Evolutionary conservation across 1,140 invertebrate genomes (phyloP), one percentile per base, ranked within the genome.

Genomic region (Cecropterus lyciades): DNA sequence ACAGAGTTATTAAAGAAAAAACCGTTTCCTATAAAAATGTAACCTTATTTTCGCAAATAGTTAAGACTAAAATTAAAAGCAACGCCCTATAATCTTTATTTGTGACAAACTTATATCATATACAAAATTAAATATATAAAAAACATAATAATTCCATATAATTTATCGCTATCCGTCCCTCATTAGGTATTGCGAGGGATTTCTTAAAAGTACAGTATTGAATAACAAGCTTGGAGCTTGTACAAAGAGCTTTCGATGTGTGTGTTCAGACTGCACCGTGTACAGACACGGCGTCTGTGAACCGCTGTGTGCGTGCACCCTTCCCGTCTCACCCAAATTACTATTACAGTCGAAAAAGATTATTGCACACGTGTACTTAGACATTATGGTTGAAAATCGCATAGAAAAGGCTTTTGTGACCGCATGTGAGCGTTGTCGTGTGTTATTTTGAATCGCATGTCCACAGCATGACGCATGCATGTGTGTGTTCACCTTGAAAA

Each of bases 401-500:
- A 53, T 63, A 51, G 0, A 2, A 11, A 7, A 16, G 16, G n/a
- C 1, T 45, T 67, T 55, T 17, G 4, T 10, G n/a, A 43, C 8
- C 13, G 43, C 57, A 65, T 51, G 60, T 51, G 52, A 67, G 60
- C 30, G 53, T 76, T 79, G 69, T 65, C 42, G 70, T 67, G 65
- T 77, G 76, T 85, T 90, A 90, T 90, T 90, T 90, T 85, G 83
- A 88, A 82, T 87, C 80, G 81, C 79, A 80, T 76, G 65, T 67
- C 59, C 67, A 69, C 68, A 66, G 67, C 55, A 51, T 7, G 75
- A 15, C 46, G 62, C 77, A 20, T 67, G 70, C 16, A 63, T 85
- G 87, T 91, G 87, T 91, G 87, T 11, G 85, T 91, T 91, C 89
- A 91, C 89, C 89, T 91, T 91, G 89, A 91, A 91, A 91, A 85